These are phyloP conservation scores for Leptatherina wallacei DNA, from an alignment of 2,797 vertebrate species.

Conservation along the genomic window DNA sequence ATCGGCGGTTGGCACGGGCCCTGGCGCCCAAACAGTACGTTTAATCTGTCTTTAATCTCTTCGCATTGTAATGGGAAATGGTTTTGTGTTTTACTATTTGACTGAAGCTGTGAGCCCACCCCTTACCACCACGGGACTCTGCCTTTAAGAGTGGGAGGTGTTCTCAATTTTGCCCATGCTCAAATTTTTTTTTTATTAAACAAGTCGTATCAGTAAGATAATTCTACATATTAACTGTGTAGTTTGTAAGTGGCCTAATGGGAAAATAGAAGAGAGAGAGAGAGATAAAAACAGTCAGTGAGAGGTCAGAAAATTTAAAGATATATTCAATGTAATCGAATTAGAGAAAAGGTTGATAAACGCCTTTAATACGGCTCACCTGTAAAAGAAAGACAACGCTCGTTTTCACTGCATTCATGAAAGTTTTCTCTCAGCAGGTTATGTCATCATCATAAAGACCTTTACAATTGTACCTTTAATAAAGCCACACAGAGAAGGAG, in stretches of 20 bases:
- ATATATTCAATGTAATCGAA: conserved; percentile 27
- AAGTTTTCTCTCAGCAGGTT: conserved; percentile 63
- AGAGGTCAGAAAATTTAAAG: conserved; percentile 9
- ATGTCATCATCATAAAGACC: conserved; percentile 70
- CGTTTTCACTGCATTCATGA: conserved; percentile 33
- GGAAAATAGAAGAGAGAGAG: conserved; percentile 35
- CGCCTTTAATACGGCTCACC: conserved; percentile 17
- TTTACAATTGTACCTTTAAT: conserved; percentile 75
- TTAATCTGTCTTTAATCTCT: conserved; percentile 86
- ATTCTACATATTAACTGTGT: conserved; percentile 67
- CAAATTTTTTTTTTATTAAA: conserved; percentile 69
- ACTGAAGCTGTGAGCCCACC: conserved; percentile 75
- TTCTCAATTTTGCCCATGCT: conserved; percentile 64
- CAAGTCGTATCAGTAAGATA: conserved; percentile 66
- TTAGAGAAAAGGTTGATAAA: conserved; percentile 32
- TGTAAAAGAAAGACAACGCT: conserved; percentile 2
- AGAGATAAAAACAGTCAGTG: background rate
- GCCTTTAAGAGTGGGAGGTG: conserved; percentile 70
- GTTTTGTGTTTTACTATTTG: conserved; percentile 86
- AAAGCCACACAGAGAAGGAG: conserved; percentile 70
- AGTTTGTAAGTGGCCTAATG: conserved; percentile 67
- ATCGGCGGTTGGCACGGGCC: conserved; percentile 74
- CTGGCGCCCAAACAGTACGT: conserved; percentile 63
- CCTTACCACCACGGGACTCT: conserved; percentile 58
- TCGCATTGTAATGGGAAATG: conserved; percentile 86